These are phyloP conservation scores for Drosophila suboccidentalis DNA, from an alignment of 2,888 invertebrate genomes.

Conservation along the genomic window DNA sequence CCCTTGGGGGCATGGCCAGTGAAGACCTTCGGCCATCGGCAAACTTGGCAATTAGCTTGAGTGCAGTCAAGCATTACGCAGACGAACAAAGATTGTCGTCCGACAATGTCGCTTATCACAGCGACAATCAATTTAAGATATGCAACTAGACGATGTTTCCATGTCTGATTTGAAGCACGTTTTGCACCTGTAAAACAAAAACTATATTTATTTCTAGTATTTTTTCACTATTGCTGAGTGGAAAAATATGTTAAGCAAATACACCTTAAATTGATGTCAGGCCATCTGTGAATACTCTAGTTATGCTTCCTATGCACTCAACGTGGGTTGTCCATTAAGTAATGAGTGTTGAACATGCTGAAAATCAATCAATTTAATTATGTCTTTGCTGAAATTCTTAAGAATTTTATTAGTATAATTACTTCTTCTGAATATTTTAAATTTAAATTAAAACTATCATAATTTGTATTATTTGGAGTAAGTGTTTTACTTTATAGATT, in stretches of 20 bases:
- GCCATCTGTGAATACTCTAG: constrained; percentile 11
- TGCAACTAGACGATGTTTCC: constrained; percentile 8
- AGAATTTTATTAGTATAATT: neutral
- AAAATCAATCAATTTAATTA: neutral
- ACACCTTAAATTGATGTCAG: constrained; percentile 8
- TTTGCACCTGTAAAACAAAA: constrained; percentile 7
- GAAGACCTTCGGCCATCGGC: constrained; percentile 27
- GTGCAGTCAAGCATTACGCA: constrained; percentile 49
- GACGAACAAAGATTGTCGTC: constrained; percentile 20
- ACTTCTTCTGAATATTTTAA: neutral
- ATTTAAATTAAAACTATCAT: neutral
- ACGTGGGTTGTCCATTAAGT: constrained; percentile 20
- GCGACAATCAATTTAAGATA: constrained; percentile 42
- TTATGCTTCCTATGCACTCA: constrained; percentile 1
- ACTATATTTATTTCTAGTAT: neutral
- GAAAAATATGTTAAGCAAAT: constrained; percentile 55
- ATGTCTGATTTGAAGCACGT: constrained; percentile 2
- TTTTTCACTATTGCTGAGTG: constrained; percentile 46
- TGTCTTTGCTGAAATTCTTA: neutral
- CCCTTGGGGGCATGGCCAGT: constrained; percentile 2
- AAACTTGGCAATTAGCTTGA: constrained; percentile 62
- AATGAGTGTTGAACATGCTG: constrained; percentile 10
- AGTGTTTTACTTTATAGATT: neutral
- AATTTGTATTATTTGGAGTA: neutral
- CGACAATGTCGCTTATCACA: constrained; percentile 35